Conservation (phyloP, 2,797 vertebrate genomes). For the Glossophaga mutica region DNA sequence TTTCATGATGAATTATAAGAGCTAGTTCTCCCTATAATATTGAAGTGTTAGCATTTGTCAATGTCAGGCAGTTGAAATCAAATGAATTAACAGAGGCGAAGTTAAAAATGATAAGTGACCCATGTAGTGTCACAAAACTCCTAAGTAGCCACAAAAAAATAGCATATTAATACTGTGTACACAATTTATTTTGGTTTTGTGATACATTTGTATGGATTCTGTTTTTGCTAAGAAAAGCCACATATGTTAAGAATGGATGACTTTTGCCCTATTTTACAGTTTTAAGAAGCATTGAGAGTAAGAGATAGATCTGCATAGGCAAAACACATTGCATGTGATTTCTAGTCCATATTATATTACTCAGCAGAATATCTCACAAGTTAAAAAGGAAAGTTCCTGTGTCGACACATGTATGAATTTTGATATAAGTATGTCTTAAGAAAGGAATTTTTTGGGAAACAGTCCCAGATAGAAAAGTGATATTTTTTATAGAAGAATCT, state of each 20-base stretch:
- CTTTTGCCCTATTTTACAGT: not conserved
- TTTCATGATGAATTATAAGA: not conserved
- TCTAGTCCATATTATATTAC: not conserved
- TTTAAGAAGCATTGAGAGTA: not conserved
- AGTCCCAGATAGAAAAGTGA: not conserved
- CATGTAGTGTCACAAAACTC: not conserved
- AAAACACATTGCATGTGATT: not conserved
- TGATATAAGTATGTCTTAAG: not conserved
- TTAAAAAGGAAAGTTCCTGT: not conserved
- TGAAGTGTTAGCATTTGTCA: slow-evolving; percentile 2
- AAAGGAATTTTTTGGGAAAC: slow-evolving; percentile 13
- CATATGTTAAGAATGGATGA: not conserved
- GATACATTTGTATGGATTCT: not conserved
- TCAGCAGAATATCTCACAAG: not conserved
- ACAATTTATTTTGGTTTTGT: not conserved
- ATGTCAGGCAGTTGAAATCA: not conserved
- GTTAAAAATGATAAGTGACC: not conserved
- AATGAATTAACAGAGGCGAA: slow-evolving; percentile 3
- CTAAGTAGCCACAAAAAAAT: slow-evolving; percentile 22
- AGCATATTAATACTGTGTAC: not conserved
- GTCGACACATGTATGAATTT: not conserved
- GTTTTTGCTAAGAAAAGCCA: not conserved
- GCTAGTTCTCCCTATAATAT: not conserved
- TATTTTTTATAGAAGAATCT: not conserved
- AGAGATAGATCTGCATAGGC: not conserved